Evolutionary conservation across 2,113 vertebrate genomes (phyloP).

Genomic region (Thomomys bottae): DNA sequence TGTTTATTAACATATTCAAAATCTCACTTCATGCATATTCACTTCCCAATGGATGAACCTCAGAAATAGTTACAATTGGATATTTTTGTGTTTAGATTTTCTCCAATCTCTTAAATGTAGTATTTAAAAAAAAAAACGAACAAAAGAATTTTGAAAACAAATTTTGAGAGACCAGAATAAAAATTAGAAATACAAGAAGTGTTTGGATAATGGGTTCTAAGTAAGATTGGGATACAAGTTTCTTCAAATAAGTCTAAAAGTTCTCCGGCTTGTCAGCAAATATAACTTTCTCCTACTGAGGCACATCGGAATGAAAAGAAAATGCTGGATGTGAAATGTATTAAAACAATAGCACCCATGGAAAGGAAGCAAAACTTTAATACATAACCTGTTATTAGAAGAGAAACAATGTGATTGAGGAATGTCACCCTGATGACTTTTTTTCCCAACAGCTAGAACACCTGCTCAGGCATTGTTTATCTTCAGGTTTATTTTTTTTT

Average conservation of each 20-base stretch:
- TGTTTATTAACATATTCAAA: neutral
- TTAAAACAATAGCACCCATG: conserved; percentile 43
- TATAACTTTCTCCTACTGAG: conserved; percentile 24
- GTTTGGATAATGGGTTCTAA: neutral
- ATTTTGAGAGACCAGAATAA: neutral
- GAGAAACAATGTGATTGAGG: conserved; percentile 73
- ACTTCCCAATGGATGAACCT: neutral
- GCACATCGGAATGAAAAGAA: conserved; percentile 44
- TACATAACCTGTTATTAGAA: conserved; percentile 80
- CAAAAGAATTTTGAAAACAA: too few relatives aligned
- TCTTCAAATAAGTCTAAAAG: conserved; percentile 52
- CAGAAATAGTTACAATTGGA: neutral
- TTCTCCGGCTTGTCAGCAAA: conserved; percentile 44
- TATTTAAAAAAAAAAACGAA: neutral
- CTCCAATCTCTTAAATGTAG: neutral
- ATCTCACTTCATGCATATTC: neutral
- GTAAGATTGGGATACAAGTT: neutral
- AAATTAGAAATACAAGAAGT: neutral
- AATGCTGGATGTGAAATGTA: conserved; percentile 64
- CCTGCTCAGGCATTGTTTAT: conserved; percentile 43
- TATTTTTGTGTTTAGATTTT: neutral
- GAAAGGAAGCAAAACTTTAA: conserved; percentile 70
- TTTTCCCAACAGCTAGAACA: conserved; percentile 52
- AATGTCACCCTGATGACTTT: conserved; percentile 68
- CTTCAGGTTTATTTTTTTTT: conserved; percentile 21